These are phyloP conservation scores for Sylvia atricapilla DNA, from an alignment of 2,113 vertebrate species.

Conservation along the genomic window DNA sequence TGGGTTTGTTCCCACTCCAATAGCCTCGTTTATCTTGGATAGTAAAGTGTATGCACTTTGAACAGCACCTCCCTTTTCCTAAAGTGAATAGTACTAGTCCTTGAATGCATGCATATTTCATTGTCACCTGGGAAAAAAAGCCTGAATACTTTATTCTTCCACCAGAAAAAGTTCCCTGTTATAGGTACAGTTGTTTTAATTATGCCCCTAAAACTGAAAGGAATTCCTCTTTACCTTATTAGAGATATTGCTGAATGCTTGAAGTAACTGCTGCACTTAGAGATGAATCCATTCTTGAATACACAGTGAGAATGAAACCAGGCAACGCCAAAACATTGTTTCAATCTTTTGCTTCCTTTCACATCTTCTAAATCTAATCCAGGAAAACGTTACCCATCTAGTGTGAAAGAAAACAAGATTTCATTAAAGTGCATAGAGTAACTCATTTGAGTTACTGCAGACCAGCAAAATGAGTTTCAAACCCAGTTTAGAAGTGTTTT, in stretches of 20 bases:
- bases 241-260: not conserved
- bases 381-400: not conserved
- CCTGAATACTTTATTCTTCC: not conserved
- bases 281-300: not conserved
- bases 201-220: not conserved
- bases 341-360: not conserved
- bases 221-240: not conserved
- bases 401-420: not conserved
- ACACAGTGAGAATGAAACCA: not conserved
- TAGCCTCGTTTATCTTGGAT: not conserved
- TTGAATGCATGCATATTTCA: not conserved
- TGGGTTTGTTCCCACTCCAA: not conserved
- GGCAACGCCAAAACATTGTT: not conserved
- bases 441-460: not conserved
- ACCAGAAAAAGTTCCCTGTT: not conserved
- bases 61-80: not conserved
- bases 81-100: not conserved
- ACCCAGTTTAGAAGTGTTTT: not conserved
- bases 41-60: not conserved
- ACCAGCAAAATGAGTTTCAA: not conserved
- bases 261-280: not conserved
- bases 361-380: not conserved
- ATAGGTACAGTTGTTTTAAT: not conserved
- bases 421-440: not conserved
- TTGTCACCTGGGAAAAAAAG: not conserved